Evolutionary conservation across 2,888 invertebrate species (phyloP).

Genomic region (Strigamia transsilvanica): DNA sequence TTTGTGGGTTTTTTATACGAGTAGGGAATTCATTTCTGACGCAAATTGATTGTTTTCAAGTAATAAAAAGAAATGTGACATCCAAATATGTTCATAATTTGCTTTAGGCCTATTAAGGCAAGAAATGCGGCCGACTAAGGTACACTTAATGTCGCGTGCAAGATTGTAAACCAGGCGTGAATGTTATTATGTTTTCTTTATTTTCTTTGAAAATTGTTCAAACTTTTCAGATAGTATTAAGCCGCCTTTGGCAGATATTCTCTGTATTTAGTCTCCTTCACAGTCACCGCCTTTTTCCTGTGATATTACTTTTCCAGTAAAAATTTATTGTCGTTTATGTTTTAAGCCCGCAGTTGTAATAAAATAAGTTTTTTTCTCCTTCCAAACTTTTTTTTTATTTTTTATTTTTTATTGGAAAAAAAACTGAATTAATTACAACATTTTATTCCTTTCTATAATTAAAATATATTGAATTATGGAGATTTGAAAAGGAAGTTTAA

Average conservation of each 20-base stretch:
- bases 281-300: background rate
- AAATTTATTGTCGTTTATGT: background rate
- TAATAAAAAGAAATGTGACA: conserved; percentile 48
- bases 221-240: conserved; percentile 28
- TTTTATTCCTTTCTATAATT: background rate
- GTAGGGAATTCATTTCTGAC: conserved; percentile 45
- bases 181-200: conserved; percentile 47
- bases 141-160: conserved; percentile 49
- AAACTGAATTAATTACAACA: background rate
- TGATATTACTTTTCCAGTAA: background rate
- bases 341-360: background rate
- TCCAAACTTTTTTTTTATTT: background rate
- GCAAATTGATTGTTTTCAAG: conserved; percentile 47
- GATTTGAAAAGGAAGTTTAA: background rate
- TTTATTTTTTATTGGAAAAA: too few species aligned
- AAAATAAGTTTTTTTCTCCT: background rate
- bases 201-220: conserved; percentile 43
- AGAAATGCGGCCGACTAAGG: conserved; percentile 47
- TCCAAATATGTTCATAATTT: conserved; percentile 47
- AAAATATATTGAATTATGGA: background rate
- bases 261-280: background rate
- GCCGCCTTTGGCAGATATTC: conserved; percentile 24
- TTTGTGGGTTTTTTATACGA: conserved; percentile 45
- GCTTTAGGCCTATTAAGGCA: conserved; percentile 47
- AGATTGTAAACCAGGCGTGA: conserved; percentile 49